Base-by-base conservation (phyloP, 1,140 invertebrate genomes). In the Aleiodes sp. region DNA sequence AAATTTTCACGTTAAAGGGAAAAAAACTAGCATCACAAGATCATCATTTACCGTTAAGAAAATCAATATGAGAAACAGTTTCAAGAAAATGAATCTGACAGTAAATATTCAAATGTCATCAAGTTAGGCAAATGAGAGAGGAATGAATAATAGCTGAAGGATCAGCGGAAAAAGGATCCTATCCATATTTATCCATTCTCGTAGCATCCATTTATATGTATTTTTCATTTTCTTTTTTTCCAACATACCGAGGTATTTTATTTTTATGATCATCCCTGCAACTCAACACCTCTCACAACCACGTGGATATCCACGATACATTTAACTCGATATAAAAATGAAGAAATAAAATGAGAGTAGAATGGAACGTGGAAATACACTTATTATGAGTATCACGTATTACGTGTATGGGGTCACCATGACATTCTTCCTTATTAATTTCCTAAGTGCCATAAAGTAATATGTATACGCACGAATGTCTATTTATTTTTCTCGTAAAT, bases 171-270 rank as follows among this genome's bases (percentile, higher is more conserved):
- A n/a, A n/a, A n/a, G n/a, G n/a, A n/a, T n/a, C n/a, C n/a, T n/a
- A n/a, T n/a, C n/a, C n/a, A n/a, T n/a, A n/a, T n/a, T n/a, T n/a
- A n/a, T n/a, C n/a, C n/a, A n/a, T n/a, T n/a, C n/a, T n/a, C n/a
- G n/a, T n/a, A n/a, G n/a, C 41, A 46, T 46, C 41, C 41, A 46
- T 46, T 46, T 46, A 16, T 46, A 46, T 19, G 4, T 46, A n/a
- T 46, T 46, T 19, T 8, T 7, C 14, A 46, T 8, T 19, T 8
- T 19, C 8, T n/a, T 14, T 46, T 46, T 46, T 46, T 14, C 14
- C 41, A n/a, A 8, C 16, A 8, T 6, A 1, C 41, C 31, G 10
- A 35, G 4, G 10, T 4, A 6, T 35, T 35, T 10, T 6, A 35
- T 46, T 46, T 14, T 14, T 8, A 10, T 19, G n/a, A 46, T 1